These are phyloP conservation scores for Datnioides undecimradiatus DNA, from an alignment of 2,113 vertebrate species.

Conservation along the genomic window DNA sequence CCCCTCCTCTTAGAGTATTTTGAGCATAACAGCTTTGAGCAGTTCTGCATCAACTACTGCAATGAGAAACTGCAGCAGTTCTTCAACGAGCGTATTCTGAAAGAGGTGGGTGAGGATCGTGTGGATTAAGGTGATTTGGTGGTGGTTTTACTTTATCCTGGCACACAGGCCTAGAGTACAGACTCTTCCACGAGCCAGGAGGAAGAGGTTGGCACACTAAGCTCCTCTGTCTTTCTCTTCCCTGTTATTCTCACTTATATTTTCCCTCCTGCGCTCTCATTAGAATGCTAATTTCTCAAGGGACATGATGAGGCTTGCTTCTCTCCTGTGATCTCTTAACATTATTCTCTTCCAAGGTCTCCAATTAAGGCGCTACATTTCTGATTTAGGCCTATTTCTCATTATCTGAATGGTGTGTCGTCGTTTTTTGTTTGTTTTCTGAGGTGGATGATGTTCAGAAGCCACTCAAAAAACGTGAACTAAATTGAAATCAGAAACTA, in stretches of 20 bases:
- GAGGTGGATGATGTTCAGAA: background rate
- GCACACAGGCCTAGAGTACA: conserved; percentile 32
- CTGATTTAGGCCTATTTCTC: conserved; percentile 29
- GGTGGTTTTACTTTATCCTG: conserved; percentile 32
- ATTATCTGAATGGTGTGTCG: conserved; percentile 33
- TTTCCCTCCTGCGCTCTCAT: conserved; percentile 44
- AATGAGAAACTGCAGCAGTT: conserved; percentile 99
- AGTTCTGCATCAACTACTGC: conserved; percentile 99
- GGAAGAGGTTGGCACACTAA: conserved; percentile 5
- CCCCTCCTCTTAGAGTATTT: conserved; percentile 90
- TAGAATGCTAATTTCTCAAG: conserved; percentile 75
- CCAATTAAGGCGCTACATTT: conserved; percentile 51
- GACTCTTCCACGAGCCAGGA: conserved; percentile 20
- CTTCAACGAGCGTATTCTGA: conserved; percentile 99
- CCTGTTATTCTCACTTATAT: conserved; percentile 22
- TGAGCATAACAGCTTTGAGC: conserved; percentile 99
- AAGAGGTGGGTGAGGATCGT: conserved; percentile 89
- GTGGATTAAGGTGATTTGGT: conserved; percentile 21
- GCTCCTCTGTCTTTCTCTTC: conserved; percentile 11
- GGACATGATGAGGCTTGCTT: conserved; percentile 55
- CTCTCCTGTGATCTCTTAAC: conserved; percentile 67
- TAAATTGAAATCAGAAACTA: background rate
- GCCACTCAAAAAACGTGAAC: background rate
- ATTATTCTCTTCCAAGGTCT: conserved; percentile 65
- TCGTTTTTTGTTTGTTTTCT: conserved; percentile 23